Base-by-base conservation (phyloP, 2,797 vertebrate species). In the Staurois parvus region DNA sequence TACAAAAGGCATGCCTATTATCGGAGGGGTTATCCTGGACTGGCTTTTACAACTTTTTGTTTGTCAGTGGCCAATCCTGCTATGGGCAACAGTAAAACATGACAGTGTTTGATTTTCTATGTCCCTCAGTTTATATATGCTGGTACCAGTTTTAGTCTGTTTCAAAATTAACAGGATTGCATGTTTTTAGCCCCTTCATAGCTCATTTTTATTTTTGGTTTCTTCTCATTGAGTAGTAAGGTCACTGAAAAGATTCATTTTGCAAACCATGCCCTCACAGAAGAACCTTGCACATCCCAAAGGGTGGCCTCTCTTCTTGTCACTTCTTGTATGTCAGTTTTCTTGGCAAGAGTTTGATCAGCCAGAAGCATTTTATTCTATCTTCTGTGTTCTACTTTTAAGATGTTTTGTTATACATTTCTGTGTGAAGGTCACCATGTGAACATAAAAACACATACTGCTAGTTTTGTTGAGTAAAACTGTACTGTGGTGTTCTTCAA, bases 261-360 rank as follows among this genome's bases (percentile, higher is more conserved):
- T 75, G 84, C 80, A 81, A 81, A 68, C 26, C 21, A 76, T 85
- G 77, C 84, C 72, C 84, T 81, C 66, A 64, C 48, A 70, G 78
- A 78, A 83, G 34, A 86, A 77, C 67, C 24, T 67, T 76, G 11
- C 68, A 72, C 48, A 67, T 82, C 85, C 85, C 79, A 78, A 72
- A 86, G 85, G 85, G 85, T 81, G 79, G 80, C 68, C 69, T 86
- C 84, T 81, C 79, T 86, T 69, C 84, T 82, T 86, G 79, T 86
- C 85, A 86, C 85, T 77, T 86, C 85, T 86, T 72, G 74, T 86
- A 83, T 86, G 85, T 86, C 85, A 86, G 56, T 83, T 86, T 86
- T 66, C 48, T 70, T 83, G 74, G 85, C 79, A 83, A 83, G 77
- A 59, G 79, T 82, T 83, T 86, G 79, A 86, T 83, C 74, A 86